These are phyloP conservation scores for Onchidella celtica DNA, from an alignment of 2,888 invertebrate genomes.

Conservation along the genomic window DNA sequence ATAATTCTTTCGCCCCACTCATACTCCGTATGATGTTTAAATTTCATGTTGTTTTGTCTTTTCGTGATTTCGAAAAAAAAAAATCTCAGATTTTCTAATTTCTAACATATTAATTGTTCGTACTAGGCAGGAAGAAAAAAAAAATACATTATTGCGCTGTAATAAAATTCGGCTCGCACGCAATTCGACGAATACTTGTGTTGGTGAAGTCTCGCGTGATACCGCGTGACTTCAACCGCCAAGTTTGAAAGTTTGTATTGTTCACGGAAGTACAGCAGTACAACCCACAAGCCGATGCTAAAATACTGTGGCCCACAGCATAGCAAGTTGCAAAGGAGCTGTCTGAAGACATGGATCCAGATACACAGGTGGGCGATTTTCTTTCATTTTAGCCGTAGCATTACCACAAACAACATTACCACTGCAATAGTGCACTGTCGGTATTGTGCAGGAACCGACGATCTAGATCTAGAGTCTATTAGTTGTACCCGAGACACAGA, in stretches of 20 bases:
- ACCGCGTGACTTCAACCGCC: constrained; percentile 72
- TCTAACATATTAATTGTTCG: too few species aligned
- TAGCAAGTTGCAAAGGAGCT: not conserved
- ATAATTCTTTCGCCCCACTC: too few species aligned
- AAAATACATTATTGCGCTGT: not conserved
- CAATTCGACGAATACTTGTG: too few species aligned
- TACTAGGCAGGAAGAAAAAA: not conserved
- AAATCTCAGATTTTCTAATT: too few species aligned
- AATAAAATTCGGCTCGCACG: too few species aligned
- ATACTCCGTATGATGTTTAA: too few species aligned
- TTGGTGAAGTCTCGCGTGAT: constrained; percentile 60
- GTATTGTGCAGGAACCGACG: not conserved
- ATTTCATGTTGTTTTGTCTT: too few species aligned
- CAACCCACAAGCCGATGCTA: not conserved
- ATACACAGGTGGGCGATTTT: constrained; percentile 41
- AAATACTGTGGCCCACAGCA: too few species aligned
- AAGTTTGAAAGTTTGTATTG: constrained; percentile 62
- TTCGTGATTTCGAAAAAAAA: too few species aligned
- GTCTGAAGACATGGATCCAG: constrained; percentile 42
- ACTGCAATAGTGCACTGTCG: not conserved
- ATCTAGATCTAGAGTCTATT: not conserved
- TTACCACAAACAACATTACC: not conserved
- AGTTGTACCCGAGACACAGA: not conserved
- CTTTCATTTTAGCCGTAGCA: not conserved
- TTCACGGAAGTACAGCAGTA: not conserved